Base-by-base conservation (phyloP, 2,113 vertebrate species). In the Centropristis striata region DNA sequence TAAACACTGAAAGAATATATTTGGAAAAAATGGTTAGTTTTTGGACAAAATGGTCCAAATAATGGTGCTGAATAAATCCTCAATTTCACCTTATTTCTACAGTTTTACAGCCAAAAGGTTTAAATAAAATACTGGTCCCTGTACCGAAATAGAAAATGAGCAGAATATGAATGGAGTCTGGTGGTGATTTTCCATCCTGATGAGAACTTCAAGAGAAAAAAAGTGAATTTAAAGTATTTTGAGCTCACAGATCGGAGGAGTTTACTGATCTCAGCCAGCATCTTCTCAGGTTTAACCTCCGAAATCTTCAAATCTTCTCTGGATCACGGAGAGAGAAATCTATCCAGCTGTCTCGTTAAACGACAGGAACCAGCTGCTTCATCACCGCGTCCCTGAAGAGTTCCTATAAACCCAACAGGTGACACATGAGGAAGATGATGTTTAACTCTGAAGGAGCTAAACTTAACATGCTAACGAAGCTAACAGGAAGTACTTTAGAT, bases 311-410 rank as follows among this genome's bases (percentile, higher is more conserved):
- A 32, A 37, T 71, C 57, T 57, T 25, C 54, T 37, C 15, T 27
- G 46, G 54, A 68, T 54, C 27, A 53, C 15, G 0, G 46, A 28
- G 5, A 12, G 50, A 44, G 25, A 58, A 41, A 63, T 42, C 41
- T 10, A 2, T 57, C 21, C 65, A 81, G 71, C 49, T 70, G 79
- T 50, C n/a, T 64, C 20, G 4, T 11, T 4, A 5, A 25, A 10
- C 16, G 23, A 44, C 32, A 59, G 51, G 13, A 54, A 53, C 6
- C 73, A 77, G 67, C 37, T 60, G 73, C 59, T 75, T 51, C 3
- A 5, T 57, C 41, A 8, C 18, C 21, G 13, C 4, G 2, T 74
- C 78, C 63, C 78, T 5, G 6, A 14, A 74, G 78, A 54, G 6
- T 3, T 21, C 20, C 15, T 9, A 20, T 25, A 15, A 71, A 25